Evolutionary conservation across 2,888 invertebrate species (phyloP).

Genomic region (Diarsia rubi): DNA sequence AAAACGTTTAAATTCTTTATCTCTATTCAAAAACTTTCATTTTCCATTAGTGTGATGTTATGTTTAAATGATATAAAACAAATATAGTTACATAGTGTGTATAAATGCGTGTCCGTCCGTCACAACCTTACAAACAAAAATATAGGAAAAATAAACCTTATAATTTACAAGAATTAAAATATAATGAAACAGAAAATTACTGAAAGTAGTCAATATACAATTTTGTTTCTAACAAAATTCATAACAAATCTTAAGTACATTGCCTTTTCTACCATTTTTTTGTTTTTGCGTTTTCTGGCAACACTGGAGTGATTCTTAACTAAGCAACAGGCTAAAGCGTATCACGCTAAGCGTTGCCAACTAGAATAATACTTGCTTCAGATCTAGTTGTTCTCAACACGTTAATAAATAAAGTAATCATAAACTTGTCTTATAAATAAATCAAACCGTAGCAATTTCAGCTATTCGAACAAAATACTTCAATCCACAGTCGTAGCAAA

Average conservation of each 20-base stretch:
- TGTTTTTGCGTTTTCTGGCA: slow-evolving; percentile 61
- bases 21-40: slow-evolving; percentile 29
- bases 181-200: slow-evolving; percentile 59
- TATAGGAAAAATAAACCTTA: slow-evolving; percentile 63
- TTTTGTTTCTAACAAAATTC: slow-evolving; percentile 68
- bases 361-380: slow-evolving; percentile 62
- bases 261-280: slow-evolving; percentile 69
- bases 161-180: slow-evolving; percentile 67
- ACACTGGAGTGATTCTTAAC: slow-evolving; percentile 66
- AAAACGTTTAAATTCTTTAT: background rate
- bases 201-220: slow-evolving; percentile 52
- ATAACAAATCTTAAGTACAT: slow-evolving; percentile 78
- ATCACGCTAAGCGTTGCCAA: slow-evolving; percentile 42
- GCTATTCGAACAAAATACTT: slow-evolving; percentile 30
- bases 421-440: slow-evolving; percentile 59
- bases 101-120: slow-evolving; percentile 71
- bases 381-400: slow-evolving; percentile 65
- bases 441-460: slow-evolving; percentile 40
- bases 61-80: slow-evolving; percentile 37
- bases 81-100: slow-evolving; percentile 30
- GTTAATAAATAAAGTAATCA: slow-evolving; percentile 67
- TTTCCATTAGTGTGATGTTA: slow-evolving; percentile 21
- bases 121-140: slow-evolving; percentile 78
- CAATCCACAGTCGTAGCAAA: slow-evolving; percentile 26
- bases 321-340: slow-evolving; percentile 56